These are phyloP conservation scores for Corapipo altera DNA, from an alignment of 2,113 vertebrate species.

Conservation along the genomic window DNA sequence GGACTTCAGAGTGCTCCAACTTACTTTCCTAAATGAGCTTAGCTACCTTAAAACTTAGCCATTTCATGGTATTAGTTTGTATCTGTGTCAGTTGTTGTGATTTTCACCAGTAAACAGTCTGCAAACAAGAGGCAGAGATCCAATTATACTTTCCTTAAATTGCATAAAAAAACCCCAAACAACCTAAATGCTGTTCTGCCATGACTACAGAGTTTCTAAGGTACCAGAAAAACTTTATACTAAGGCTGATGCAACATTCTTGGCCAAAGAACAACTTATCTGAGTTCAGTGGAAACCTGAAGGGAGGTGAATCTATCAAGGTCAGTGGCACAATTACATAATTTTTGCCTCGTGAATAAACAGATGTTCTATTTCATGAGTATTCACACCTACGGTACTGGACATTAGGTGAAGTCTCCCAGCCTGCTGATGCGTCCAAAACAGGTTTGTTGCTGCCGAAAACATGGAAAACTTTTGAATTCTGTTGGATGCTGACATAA, in stretches of 20 bases:
- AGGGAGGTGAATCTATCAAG: constrained; percentile 17
- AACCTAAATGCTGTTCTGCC: constrained; percentile 6
- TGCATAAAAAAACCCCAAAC: neutral
- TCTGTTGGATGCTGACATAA: neutral
- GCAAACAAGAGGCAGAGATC: neutral
- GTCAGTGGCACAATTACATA: constrained; percentile 11
- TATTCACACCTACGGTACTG: constrained; percentile 29
- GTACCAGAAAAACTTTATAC: constrained; percentile 12
- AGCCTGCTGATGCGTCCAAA: neutral
- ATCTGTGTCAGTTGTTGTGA: neutral
- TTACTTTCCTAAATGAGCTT: constrained; percentile 1
- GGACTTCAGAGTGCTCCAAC: neutral
- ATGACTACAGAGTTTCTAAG: constrained; percentile 54
- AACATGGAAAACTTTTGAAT: neutral
- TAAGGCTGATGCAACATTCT: constrained; percentile 35
- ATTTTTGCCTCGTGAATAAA: constrained; percentile 28
- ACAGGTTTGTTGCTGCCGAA: neutral
- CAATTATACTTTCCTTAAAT: constrained; percentile 17
- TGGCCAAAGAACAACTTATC: constrained; percentile 20
- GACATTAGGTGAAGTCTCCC: neutral
- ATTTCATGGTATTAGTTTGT: neutral
- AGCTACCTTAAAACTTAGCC: neutral
- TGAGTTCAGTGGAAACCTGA: constrained; percentile 25
- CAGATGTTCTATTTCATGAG: constrained; percentile 36
- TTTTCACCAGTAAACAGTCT: constrained; percentile 55